Conservation (phyloP, 2,888 invertebrate genomes). For the Hirtodrosophila trivittata region DNA sequence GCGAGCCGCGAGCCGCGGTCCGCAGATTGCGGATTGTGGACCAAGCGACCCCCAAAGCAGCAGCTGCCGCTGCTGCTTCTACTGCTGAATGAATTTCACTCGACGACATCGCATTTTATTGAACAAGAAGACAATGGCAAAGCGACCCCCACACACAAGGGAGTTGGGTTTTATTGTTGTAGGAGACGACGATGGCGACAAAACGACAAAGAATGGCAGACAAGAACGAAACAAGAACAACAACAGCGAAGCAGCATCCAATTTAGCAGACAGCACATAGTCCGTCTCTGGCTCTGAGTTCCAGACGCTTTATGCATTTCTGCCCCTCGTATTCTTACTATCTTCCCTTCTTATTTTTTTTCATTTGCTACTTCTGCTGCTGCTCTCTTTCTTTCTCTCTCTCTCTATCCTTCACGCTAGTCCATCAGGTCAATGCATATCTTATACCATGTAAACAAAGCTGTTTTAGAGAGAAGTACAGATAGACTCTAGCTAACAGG, state of each 20-base stretch:
- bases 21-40: constrained; percentile 17
- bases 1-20: constrained; percentile 25
- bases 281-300: constrained; percentile 22
- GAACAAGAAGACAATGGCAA: constrained; percentile 63
- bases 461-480: constrained; percentile 3
- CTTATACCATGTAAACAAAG: constrained; percentile 20
- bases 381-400: constrained; percentile 5
- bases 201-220: constrained; percentile 37
- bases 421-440: constrained; percentile 36
- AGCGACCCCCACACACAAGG: constrained; percentile 52
- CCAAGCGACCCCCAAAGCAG: constrained; percentile 56
- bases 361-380: neutral
- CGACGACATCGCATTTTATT: constrained; percentile 63
- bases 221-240: constrained; percentile 22
- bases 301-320: constrained; percentile 30
- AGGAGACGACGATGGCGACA: constrained; percentile 28
- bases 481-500: too few relatives aligned
- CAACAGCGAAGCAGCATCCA: constrained; percentile 55
- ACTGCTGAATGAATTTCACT: constrained; percentile 64
- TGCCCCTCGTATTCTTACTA: constrained; percentile 6
- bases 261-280: constrained; percentile 58
- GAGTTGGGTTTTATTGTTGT: constrained; percentile 59
- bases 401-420: constrained; percentile 6
- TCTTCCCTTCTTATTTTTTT: neutral
- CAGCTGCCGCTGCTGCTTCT: constrained; percentile 23